Evolutionary conservation across 1,140 invertebrate genomes (phyloP).

Genomic region (Drosophila miranda): DNA sequence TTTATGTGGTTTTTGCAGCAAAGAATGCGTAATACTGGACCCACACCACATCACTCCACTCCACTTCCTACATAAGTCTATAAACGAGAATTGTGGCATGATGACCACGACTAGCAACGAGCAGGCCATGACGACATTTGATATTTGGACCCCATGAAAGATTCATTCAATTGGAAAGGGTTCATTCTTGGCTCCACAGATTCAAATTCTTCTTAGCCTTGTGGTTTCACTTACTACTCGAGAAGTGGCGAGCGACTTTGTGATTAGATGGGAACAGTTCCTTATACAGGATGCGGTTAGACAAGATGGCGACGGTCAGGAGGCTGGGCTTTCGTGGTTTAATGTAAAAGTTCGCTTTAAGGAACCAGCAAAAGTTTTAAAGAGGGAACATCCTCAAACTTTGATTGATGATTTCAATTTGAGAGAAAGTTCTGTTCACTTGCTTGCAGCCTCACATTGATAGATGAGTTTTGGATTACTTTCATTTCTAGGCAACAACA

Average conservation of each 20-base stretch:
- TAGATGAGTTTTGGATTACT: slow-evolving; percentile 45
- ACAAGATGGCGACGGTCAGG: slow-evolving; percentile 17
- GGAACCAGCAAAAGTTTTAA: slow-evolving; percentile 1
- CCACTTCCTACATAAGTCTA: slow-evolving; percentile 45
- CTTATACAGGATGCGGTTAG: slow-evolving; percentile 51
- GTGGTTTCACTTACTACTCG: slow-evolving; percentile 54
- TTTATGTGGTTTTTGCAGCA: slow-evolving; percentile 79
- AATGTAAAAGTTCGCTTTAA: slow-evolving; percentile 12
- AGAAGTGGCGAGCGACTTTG: neutral
- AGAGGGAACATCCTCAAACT: slow-evolving; percentile 6
- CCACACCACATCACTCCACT: slow-evolving; percentile 31
- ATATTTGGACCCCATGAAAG: slow-evolving; percentile 70
- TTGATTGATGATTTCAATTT: slow-evolving; percentile 77
- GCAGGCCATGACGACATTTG: slow-evolving; percentile 40
- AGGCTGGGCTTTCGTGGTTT: neutral
- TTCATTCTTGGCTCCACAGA: slow-evolving; percentile 41
- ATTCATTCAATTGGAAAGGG: slow-evolving; percentile 61
- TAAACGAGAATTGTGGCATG: slow-evolving; percentile 64
- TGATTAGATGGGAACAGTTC: slow-evolving; percentile 46
- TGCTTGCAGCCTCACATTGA: slow-evolving; percentile 27
- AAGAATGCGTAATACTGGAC: slow-evolving; percentile 75
- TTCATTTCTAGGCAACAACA: slow-evolving; percentile 6
- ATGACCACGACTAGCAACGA: too few species aligned
- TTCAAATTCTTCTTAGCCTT: slow-evolving; percentile 23
- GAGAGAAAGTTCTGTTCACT: slow-evolving; percentile 33